Evolutionary conservation across 2,888 invertebrate genomes (phyloP), one percentile per base, ranked within the genome.

Genomic region (Tanypteryx hageni): DNA sequence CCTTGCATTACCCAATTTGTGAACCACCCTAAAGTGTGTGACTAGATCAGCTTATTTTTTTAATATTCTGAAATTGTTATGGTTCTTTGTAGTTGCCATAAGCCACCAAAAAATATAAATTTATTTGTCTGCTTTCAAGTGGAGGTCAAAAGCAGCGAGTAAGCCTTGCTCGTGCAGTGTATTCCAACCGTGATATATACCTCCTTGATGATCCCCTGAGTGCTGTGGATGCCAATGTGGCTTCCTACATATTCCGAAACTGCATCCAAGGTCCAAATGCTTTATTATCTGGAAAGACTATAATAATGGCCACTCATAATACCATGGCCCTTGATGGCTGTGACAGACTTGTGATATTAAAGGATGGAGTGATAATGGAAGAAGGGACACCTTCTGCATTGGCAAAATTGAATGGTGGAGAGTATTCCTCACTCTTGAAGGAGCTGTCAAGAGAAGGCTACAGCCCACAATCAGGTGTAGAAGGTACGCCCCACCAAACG

Each of bases 321-420:
- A 64, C 64, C 58, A 89, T 27, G 95, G 95, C 95, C 94, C 94
- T 96, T 56, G 94, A 94, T 92, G 94, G 95, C 92, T 96, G 96
- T 94, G 95, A 96, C 93, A 94, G 95, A 86, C 95, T 96, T 10
- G 93, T 96, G 58, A 95, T 95, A 92, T 94, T 96, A 94, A 95
- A 95, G 93, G 95, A 95, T 92, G 96, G 96, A 7, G 93, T 93
- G 84, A 94, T 96, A 11, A 94, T 94, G 16, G 96, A 95, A 93
- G 93, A 94, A 92, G 96, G 96, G 3, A 94, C 95, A 14, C 96
- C 96, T 93, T 93, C 94, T 8, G 94, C 94, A 22, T 94, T 96
- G 68, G 94, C 95, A 93, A 93, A 93, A 3, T 92, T 93, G 22
- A 94, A 94, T 57, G 94, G 94, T 22, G 95, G 89, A 18, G 64